Base-by-base conservation (phyloP, 2,113 vertebrate genomes). In the Caranx ignobilis region DNA sequence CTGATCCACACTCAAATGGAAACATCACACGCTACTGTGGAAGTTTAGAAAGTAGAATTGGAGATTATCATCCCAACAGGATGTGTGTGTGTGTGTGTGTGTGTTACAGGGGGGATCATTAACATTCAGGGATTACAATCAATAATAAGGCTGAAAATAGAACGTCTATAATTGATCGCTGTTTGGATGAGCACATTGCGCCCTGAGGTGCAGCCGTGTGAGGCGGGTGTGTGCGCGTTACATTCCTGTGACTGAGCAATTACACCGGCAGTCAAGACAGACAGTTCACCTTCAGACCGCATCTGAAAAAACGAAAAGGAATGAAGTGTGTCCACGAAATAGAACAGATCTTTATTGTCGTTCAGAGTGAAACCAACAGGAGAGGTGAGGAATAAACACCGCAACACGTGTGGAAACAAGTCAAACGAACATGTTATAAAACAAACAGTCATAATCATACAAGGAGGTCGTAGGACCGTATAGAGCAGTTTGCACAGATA, bases 401-500 rank as follows among this genome's bases (percentile, higher is more conserved):
- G 62, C 31, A 31, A 18, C 1, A 83, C n/a, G 35, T 50, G 35
- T 11, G 15, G 37, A 39, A 71, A 71, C 18, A 50, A 41, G 37
- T 26, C 18, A 48, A 50, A 72, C 39, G 2, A 56, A 65, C 31
- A 71, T 21, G 48, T 63, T 34, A 55, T 26, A 26, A 26, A 73
- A 79, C 61, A 80, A 59, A 74, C 7, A 47, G 71, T 69, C 55
- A 77, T 54, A 60, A 63, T 69, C 65, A 68, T 12, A 65, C 10
- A 75, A 75, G 34, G 43, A 71, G 47, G 43, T 11, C 34, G 11
- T 41, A 48, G 55, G 60, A 59, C 50, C 71, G 55, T 59, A 61
- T n/a, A 13, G 50, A 13, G 50, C 11, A 70, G 41, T 88, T 75
- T 75, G 73, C 71, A 85, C 72, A 71, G 50, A 88, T 72, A 81